Conservation (phyloP, 2,888 invertebrate genomes). For the Dastarcus helophoroides region DNA sequence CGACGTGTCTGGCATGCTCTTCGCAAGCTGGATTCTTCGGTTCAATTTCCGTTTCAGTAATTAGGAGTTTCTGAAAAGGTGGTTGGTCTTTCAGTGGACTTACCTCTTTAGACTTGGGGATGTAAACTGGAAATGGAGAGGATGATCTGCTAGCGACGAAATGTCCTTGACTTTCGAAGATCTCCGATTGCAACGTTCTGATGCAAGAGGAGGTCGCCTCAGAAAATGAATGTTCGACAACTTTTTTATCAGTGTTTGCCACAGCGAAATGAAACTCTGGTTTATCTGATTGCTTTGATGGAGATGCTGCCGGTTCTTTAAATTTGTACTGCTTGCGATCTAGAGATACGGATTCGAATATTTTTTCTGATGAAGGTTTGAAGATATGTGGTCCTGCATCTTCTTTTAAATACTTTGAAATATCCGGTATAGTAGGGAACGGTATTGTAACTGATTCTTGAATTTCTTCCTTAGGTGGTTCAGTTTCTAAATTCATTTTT, state of each 20-base stretch:
- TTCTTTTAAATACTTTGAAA: constrained; percentile 22
- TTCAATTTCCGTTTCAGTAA: constrained; percentile 10
- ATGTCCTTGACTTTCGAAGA: constrained; percentile 35
- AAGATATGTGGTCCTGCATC: constrained; percentile 15
- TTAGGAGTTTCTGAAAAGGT: too few relatives aligned
- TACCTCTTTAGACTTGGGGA: constrained; percentile 21
- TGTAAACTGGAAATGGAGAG: constrained; percentile 29
- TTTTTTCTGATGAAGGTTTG: constrained; percentile 3
- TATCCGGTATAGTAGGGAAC: constrained; percentile 27
- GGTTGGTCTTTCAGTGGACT: too few relatives aligned
- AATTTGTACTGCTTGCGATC: constrained; percentile 5
- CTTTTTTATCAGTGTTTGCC: constrained; percentile 20
- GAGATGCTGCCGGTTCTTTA: not conserved
- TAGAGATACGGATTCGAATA: constrained; percentile 21
- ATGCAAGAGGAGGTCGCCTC: constrained; percentile 17
- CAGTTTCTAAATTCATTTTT: constrained; percentile 5
- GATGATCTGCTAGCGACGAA: constrained; percentile 30
- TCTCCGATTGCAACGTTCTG: constrained; percentile 29
- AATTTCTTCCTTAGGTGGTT: not conserved
- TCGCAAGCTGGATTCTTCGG: constrained; percentile 21
- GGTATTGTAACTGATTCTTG: constrained; percentile 12
- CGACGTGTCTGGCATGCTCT: constrained; percentile 23
- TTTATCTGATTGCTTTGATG: not conserved
- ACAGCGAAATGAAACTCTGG: constrained; percentile 30
- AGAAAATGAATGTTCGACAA: constrained; percentile 23